Evolutionary conservation across 1,140 invertebrate genomes (phyloP).

Genomic region (Leptinotarsa texana): DNA sequence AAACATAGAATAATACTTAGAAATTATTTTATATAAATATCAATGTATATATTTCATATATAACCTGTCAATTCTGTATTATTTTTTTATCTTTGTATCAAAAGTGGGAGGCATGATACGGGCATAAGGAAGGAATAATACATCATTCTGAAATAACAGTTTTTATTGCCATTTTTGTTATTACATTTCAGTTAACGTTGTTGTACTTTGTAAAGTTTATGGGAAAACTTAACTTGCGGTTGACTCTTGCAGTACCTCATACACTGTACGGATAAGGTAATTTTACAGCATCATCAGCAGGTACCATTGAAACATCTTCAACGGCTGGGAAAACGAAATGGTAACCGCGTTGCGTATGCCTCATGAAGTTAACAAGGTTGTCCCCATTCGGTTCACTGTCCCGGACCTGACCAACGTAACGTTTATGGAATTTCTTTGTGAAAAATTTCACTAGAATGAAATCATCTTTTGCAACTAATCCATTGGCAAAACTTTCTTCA

Average conservation of each 20-base stretch:
- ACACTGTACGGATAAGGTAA: too few species aligned
- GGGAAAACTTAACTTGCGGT: too few species aligned
- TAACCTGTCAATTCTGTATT: neutral
- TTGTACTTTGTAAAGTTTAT: neutral
- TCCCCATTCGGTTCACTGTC: neutral
- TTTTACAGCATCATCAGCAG: too few species aligned
- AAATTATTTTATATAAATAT: too few species aligned
- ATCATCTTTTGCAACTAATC: too few species aligned
- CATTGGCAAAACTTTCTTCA: neutral
- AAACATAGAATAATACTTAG: too few species aligned
- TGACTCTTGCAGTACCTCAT: too few species aligned
- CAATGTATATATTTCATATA: neutral
- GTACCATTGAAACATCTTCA: too few species aligned
- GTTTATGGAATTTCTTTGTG: neutral
- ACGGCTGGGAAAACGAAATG: slow-evolving; percentile 2
- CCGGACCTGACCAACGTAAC: neutral
- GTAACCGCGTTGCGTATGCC: neutral
- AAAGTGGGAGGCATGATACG: neutral
- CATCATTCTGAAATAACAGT: neutral
- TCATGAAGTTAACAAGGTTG: neutral
- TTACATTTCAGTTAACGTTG: neutral
- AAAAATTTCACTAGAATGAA: too few species aligned
- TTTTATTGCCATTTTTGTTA: neutral
- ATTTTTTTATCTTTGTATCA: neutral
- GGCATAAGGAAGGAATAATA: neutral